Conservation (phyloP, 2,797 vertebrate species). For the Sebastes cheni region DNA sequence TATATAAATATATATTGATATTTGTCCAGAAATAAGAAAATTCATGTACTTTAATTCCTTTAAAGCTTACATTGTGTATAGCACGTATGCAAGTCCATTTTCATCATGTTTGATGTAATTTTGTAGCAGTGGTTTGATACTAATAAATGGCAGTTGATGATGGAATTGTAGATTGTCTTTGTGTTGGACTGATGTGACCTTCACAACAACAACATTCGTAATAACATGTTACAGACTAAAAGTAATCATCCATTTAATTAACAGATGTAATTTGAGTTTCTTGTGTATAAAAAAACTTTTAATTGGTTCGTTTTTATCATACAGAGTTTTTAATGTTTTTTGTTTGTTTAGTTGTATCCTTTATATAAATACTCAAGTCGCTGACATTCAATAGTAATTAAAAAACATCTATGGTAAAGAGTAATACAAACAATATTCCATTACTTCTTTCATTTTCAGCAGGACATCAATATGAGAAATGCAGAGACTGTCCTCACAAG, state of each 20-base stretch:
- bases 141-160: constrained; percentile 87
- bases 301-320: background rate
- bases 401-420: background rate
- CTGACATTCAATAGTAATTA: background rate
- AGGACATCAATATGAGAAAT: background rate
- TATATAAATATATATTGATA: constrained; percentile 82
- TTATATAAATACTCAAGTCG: background rate
- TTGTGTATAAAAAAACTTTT: background rate
- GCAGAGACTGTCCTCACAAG: background rate
- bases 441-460: background rate
- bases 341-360: background rate
- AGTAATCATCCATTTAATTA: constrained; percentile 41
- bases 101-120: constrained; percentile 86
- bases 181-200: constrained; percentile 48
- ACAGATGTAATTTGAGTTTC: constrained; percentile 19
- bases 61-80: constrained; percentile 85
- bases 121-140: constrained; percentile 88
- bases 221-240: constrained; percentile 41
- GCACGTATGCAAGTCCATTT: constrained; percentile 85
- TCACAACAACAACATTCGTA: constrained; percentile 33
- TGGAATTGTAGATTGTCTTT: constrained; percentile 74
- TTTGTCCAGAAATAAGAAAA: constrained; percentile 79
- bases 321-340: background rate
- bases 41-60: constrained; percentile 82
- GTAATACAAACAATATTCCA: background rate